Evolutionary conservation across 2,113 vertebrate genomes (phyloP).

Genomic region (Vombatus ursinus): DNA sequence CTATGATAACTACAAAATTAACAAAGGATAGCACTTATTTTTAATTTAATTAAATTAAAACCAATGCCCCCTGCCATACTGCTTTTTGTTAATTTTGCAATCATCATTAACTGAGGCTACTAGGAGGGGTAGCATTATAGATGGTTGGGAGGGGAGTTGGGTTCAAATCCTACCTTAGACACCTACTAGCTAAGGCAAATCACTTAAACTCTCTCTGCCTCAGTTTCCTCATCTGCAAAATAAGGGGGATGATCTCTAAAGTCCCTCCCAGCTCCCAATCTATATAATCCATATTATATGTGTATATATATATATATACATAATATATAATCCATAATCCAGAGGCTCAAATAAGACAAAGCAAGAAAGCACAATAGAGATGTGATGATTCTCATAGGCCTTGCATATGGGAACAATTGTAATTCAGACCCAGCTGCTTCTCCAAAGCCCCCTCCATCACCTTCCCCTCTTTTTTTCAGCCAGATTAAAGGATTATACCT

Average conservation of each 20-base stretch:
- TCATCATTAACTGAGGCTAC: background rate
- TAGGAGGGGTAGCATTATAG: background rate
- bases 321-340: background rate
- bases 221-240: background rate
- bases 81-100: constrained; percentile 32
- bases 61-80: background rate
- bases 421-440: background rate
- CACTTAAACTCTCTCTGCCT: background rate
- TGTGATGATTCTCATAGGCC: background rate
- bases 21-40: background rate
- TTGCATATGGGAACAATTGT: background rate
- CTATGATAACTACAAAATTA: constrained; percentile 27
- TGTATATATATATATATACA: too few species aligned
- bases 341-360: background rate
- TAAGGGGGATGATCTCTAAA: background rate
- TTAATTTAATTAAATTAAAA: background rate
- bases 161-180: background rate
- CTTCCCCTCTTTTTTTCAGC: constrained; percentile 4
- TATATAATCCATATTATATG: too few species aligned
- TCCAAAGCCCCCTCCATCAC: background rate
- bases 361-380: background rate
- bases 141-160: background rate
- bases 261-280: background rate
- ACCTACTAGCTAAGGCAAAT: background rate
- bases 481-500: background rate